Percentiles rank a stretch among this genome's conserved stretches.
phyloP scores from a whole-genome alignment of 2,113 vertebrate genomes.

The Dasyornis broadbenti region DNA sequence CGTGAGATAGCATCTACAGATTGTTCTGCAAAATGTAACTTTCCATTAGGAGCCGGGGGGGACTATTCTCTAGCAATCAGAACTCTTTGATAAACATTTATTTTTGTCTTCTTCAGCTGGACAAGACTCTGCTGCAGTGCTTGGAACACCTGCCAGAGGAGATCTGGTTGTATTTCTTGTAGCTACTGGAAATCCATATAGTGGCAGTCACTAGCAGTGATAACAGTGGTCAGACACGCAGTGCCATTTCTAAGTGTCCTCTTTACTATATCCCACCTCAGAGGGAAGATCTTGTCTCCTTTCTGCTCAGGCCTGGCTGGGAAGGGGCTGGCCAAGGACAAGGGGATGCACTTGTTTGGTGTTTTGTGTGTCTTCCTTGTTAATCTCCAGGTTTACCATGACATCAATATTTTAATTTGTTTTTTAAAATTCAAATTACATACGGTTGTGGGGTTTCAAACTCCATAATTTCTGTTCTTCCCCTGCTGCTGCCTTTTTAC shows the following conservation, averaged over 20 bases:
- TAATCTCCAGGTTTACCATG: neutral
- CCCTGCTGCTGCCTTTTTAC: neutral
- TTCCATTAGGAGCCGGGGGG: neutral
- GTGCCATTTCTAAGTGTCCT: neutral
- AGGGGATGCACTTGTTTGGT: neutral
- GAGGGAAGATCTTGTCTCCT: neutral
- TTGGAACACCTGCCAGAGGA: neutral
- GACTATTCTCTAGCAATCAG: constrained; percentile 17
- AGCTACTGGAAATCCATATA: neutral
- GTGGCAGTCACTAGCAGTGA: neutral
- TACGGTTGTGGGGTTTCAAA: neutral
- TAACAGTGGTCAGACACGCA: neutral
- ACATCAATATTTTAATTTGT: neutral
- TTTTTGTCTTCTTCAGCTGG: constrained; percentile 4
- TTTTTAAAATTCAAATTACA: neutral
- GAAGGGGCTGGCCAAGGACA: neutral
- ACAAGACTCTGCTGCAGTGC: neutral
- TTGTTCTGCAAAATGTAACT: constrained; percentile 51
- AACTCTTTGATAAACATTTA: constrained; percentile 22
- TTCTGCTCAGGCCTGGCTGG: neutral
- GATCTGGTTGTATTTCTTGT: neutral
- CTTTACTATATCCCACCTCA: neutral
- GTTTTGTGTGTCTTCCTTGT: neutral
- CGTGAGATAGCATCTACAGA: constrained; percentile 24
- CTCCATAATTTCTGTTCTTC: neutral